A percentile compares a stretch with the other conserved stretches of the same genome.
phyloP scores from a whole-genome alignment of 2,113 vertebrate species.

The Thunnus thynnus region DNA sequence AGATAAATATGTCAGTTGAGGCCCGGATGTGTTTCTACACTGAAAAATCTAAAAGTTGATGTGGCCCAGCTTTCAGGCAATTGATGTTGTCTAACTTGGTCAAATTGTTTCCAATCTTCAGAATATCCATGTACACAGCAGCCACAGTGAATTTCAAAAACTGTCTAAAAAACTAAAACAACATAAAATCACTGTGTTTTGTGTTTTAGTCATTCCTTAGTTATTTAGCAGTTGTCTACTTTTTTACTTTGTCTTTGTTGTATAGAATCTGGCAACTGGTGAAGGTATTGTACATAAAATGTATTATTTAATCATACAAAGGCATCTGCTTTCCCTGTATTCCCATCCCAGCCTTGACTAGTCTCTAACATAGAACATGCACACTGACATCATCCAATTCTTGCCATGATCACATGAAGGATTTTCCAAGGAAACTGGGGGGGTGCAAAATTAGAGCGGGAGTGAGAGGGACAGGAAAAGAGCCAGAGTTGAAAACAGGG shows the following conservation, averaged over 20 bases:
- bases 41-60: background rate
- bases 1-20: constrained; percentile 1
- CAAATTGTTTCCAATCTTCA: background rate
- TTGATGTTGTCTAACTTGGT: background rate
- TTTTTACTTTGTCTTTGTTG: background rate
- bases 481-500: constrained; percentile 7
- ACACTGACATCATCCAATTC: constrained; percentile 60
- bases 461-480: background rate
- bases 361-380: constrained; percentile 57
- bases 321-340: background rate
- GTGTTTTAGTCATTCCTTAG: background rate
- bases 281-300: background rate
- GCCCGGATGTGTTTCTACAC: background rate
- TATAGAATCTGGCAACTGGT: background rate
- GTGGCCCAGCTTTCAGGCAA: background rate
- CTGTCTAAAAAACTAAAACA: too few relatives aligned
- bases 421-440: constrained; percentile 33
- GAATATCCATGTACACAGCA: background rate
- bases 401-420: constrained; percentile 18
- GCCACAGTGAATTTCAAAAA: background rate
- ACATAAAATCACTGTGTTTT: background rate
- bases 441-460: background rate
- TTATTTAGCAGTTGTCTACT: background rate
- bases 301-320: background rate
- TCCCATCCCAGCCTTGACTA: constrained; percentile 22